These are phyloP conservation scores for Psittacara wagleri DNA, from an alignment of 2,113 vertebrate species.

Conservation along the genomic window DNA sequence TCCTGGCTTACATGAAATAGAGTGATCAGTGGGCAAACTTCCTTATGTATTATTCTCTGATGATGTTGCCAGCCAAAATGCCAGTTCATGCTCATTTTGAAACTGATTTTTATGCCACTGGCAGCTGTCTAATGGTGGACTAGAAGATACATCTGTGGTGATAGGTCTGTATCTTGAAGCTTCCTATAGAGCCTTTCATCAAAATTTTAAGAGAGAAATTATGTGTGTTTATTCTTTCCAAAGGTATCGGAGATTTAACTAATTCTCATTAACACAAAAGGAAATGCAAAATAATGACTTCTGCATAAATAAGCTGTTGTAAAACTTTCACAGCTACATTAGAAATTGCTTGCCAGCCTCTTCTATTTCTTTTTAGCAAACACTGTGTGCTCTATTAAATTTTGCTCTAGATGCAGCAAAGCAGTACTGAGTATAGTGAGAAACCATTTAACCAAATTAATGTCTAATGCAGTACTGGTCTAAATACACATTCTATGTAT, in stretches of 20 bases:
- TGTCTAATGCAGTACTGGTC: neutral
- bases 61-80: neutral
- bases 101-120: neutral
- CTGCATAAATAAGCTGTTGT: neutral
- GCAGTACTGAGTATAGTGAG: neutral
- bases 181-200: neutral
- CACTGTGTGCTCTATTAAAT: neutral
- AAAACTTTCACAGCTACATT: neutral
- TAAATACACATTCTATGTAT: slow-evolving; percentile 10
- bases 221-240: neutral
- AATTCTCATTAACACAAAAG: neutral
- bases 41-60: neutral
- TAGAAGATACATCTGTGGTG: neutral
- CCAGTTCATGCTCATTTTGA: neutral
- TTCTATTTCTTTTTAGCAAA: slow-evolving; percentile 26
- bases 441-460: neutral
- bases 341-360: neutral
- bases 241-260: neutral
- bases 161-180: neutral
- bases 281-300: neutral
- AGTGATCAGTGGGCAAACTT: neutral
- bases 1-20: neutral
- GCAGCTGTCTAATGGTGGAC: neutral
- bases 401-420: slow-evolving; percentile 22
- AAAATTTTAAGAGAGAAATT: neutral